A percentile compares a stretch with the other conserved stretches of the same genome.
These are phyloP conservation scores for Apodemia hepburni DNA, from an alignment of 2,888 invertebrate species.

Conservation along the genomic window DNA sequence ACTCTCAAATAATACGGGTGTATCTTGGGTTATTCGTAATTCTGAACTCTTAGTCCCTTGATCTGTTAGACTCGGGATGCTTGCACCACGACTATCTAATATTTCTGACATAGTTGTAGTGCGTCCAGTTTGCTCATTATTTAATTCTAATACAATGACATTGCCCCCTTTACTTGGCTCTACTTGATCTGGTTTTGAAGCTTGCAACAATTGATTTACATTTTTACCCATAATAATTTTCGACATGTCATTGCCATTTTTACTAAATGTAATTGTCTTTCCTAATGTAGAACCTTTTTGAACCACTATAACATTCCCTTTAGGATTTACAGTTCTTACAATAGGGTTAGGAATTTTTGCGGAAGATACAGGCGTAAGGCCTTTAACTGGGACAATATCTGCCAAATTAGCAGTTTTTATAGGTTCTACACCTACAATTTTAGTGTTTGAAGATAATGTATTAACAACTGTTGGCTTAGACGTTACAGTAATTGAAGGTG, in stretches of 20 bases:
- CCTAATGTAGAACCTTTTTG: slow-evolving; percentile 78
- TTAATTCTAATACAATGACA: slow-evolving; percentile 70
- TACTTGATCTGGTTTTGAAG: slow-evolving; percentile 56
- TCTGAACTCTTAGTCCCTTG: slow-evolving; percentile 42
- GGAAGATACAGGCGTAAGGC: slow-evolving; percentile 55
- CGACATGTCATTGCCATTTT: slow-evolving; percentile 70
- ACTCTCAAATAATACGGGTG: slow-evolving; percentile 71
- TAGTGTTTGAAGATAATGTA: slow-evolving; percentile 48
- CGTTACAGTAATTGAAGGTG: slow-evolving; percentile 51
- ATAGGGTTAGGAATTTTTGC: slow-evolving; percentile 67
- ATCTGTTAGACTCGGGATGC: slow-evolving; percentile 38
- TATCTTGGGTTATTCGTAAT: slow-evolving; percentile 75
- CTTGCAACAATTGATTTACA: slow-evolving; percentile 67
- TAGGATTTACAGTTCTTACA: slow-evolving; percentile 64
- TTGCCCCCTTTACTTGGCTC: slow-evolving; percentile 64
- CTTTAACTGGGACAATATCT: slow-evolving; percentile 69
- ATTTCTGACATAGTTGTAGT: slow-evolving; percentile 73
- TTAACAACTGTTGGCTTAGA: slow-evolving; percentile 55
- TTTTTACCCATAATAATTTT: slow-evolving; percentile 77
- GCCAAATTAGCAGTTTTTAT: slow-evolving; percentile 70
- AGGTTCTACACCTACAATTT: slow-evolving; percentile 47
- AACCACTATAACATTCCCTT: slow-evolving; percentile 81
- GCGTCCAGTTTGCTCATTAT: slow-evolving; percentile 67
- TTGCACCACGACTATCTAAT: slow-evolving; percentile 55
- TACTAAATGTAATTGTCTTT: slow-evolving; percentile 68